These are phyloP conservation scores for Pandemis heparana DNA, from an alignment of 2,888 invertebrate species.

Conservation along the genomic window DNA sequence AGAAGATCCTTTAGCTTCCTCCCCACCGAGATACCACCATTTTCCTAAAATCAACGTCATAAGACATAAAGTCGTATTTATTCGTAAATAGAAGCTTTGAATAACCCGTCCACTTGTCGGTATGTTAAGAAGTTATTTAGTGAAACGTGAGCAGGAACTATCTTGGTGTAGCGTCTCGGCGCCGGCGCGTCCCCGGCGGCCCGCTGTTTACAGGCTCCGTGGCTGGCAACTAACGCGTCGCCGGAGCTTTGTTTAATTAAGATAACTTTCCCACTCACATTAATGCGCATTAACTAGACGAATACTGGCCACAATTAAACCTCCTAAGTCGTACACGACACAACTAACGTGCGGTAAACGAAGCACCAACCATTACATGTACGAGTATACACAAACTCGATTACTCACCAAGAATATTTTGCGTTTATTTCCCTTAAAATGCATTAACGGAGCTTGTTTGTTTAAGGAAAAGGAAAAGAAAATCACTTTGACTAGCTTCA, in stretches of 20 bases:
- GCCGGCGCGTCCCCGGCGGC: neutral
- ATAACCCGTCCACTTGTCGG: conserved; percentile 5
- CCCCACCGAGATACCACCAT: too few species aligned
- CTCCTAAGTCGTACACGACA: conserved; percentile 46
- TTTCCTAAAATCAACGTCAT: neutral
- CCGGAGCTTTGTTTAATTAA: conserved; percentile 65
- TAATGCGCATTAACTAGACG: conserved; percentile 59
- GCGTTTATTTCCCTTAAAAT: neutral
- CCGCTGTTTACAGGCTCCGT: conserved; percentile 39
- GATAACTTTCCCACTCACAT: conserved; percentile 65
- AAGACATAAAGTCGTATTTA: too few species aligned
- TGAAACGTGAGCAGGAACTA: neutral
- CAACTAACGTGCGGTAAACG: conserved; percentile 1
- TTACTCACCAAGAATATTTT: neutral
- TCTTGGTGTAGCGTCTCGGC: neutral
- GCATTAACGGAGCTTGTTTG: conserved; percentile 7
- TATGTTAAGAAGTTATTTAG: conserved; percentile 9
- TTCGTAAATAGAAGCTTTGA: neutral
- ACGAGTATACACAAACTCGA: neutral
- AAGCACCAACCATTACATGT: neutral
- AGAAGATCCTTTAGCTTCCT: too few species aligned
- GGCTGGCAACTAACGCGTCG: conserved; percentile 18
- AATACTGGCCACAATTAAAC: conserved; percentile 60
- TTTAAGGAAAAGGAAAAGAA: conserved; percentile 21
- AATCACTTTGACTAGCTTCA: conserved; percentile 51